Base-by-base conservation (phyloP, 1,140 invertebrate species). In the Lordiphosa stackelbergi region DNA sequence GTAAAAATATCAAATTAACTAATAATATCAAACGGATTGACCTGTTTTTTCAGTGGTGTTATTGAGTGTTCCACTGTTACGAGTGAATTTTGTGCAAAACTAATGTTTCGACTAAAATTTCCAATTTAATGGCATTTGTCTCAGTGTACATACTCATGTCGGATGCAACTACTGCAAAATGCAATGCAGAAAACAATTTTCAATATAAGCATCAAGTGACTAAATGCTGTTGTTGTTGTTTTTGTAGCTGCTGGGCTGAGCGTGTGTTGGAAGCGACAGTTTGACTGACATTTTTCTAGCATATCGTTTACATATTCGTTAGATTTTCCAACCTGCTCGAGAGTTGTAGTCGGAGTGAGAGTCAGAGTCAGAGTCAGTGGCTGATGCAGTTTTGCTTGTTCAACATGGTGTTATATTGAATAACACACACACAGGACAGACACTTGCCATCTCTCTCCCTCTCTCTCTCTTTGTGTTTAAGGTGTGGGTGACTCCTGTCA, bases 211-310 rank as follows among this genome's bases (percentile, higher is more conserved):
- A 85, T 83, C 79, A 83, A 84, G 73, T 84, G 66, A 83, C 78
- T 84, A 66, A 83, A 83, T 68, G 63, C 61, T 81, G 69, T 54
- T 68, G 48, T 41, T 74, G 58, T 13, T 66, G 49, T 22, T 58
- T 57, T 10, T 63, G 49, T 11, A 58, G 54, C 5, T 63, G 59
- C 16, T 49, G 62, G 8, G 53, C 42, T 66, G 72, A 66, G 81
- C 81, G 81, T 85, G 81, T 85, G 81, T 85, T 85, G 75, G 72
- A 85, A 81, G 75, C 81, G 81, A 81, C 81, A 85, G 83, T 85
- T 85, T 85, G 83, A 85, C 83, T 85, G 83, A 85, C 83, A 85
- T 78, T 85, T 77, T 85, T 85, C 73, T 85, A 86, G 83, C 83
- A 85, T 85, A 85, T 85, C 83, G 83, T 78, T 85, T 85, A 77